phyloP scores from a whole-genome alignment of 2,888 invertebrate genomes.

The Gryllus longicercus region DNA sequence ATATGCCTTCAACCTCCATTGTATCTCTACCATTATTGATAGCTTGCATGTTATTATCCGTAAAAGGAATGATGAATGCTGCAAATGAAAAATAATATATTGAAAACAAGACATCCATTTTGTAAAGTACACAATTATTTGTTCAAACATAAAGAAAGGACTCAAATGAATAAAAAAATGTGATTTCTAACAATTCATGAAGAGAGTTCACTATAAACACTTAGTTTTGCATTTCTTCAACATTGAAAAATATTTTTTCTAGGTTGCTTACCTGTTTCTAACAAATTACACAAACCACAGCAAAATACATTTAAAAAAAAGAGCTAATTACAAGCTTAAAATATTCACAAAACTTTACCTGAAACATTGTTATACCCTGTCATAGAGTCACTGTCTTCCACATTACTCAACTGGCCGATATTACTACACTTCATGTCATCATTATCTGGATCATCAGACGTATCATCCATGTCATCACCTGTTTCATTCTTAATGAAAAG shows the following conservation, averaged over 20 bases:
- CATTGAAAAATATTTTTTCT: too few relatives aligned
- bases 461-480: neutral
- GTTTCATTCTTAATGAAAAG: neutral
- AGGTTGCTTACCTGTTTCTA: too few relatives aligned
- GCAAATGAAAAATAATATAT: neutral
- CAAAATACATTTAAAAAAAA: too few relatives aligned
- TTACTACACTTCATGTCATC: too few relatives aligned
- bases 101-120: neutral
- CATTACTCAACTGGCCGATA: neutral
- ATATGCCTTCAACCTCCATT: conserved; percentile 24
- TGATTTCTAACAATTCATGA: too few relatives aligned
- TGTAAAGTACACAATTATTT: neutral
- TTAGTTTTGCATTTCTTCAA: too few relatives aligned
- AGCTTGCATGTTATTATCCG: neutral
- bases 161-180: too few relatives aligned
- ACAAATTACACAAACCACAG: too few relatives aligned
- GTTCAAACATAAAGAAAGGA: too few relatives aligned
- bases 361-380: neutral
- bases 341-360: too few relatives aligned
- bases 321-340: too few relatives aligned
- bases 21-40: neutral
- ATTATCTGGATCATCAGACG: neutral
- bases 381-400: neutral
- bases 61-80: conserved; percentile 25
- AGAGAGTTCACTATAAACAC: too few relatives aligned